A percentile compares a stretch with the other conserved stretches of the same genome.
Evolutionary conservation across 1,140 invertebrate genomes (phyloP).

Genomic region (Oncopodura yosiiana): DNA sequence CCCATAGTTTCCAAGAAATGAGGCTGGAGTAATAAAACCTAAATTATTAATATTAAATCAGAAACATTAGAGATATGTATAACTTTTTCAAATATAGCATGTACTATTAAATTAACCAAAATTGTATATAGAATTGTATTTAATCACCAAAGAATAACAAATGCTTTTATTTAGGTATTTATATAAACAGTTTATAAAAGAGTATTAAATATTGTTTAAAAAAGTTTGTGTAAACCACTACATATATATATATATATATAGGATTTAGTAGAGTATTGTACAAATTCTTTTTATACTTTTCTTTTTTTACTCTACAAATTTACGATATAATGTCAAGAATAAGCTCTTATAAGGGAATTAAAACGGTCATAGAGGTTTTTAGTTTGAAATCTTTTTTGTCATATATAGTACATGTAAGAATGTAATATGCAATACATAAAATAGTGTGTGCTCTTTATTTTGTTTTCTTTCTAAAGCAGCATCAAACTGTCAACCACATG

Average conservation of each 20-base stretch:
- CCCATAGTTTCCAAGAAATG: constrained; percentile 29
- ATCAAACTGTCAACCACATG: too few species aligned
- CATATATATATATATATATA: not conserved
- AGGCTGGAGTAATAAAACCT: constrained; percentile 33
- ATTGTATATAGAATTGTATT: not conserved
- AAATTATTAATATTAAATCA: constrained; percentile 7
- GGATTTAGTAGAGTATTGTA: not conserved
- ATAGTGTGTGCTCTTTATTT: too few species aligned
- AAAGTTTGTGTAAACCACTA: not conserved
- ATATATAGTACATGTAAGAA: too few species aligned
- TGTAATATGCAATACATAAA: too few species aligned
- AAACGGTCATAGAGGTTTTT: too few species aligned
- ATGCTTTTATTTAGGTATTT: not conserved
- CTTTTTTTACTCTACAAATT: not conserved
- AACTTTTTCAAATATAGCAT: not conserved
- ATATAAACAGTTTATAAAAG: not conserved
- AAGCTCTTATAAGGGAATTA: too few species aligned
- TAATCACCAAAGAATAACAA: too few species aligned
- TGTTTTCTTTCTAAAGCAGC: too few species aligned
- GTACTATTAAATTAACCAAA: not conserved
- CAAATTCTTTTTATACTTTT: not conserved
- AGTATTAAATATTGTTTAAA: not conserved
- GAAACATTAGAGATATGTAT: not conserved
- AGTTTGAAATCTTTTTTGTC: too few species aligned
- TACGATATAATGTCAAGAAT: not conserved